A percentile compares a stretch with the other conserved stretches of the same genome.
phyloP scores from a whole-genome alignment of 2,113 vertebrate species.

The Saiga tatarica region DNA sequence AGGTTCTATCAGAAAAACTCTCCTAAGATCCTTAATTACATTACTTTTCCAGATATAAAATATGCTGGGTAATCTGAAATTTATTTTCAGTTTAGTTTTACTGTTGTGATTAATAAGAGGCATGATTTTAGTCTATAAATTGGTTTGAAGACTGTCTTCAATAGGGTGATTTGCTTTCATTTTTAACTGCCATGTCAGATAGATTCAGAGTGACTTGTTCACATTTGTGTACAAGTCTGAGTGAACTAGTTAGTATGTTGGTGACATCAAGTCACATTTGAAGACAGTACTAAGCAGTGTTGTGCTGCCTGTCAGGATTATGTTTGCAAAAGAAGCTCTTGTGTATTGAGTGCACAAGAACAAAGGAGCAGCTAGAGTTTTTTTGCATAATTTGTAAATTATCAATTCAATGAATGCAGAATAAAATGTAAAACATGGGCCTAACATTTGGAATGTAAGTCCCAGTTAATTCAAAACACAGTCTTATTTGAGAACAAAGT shows the following conservation, averaged over 20 bases:
- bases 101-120: neutral
- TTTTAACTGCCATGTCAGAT: neutral
- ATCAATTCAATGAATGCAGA: neutral
- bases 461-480: neutral
- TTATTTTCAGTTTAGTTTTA: constrained; percentile 35
- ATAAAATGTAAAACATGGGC: neutral
- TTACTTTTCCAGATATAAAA: constrained; percentile 18
- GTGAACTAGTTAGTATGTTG: neutral
- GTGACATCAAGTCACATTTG: neutral
- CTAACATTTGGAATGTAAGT: constrained; percentile 7
- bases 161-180: neutral
- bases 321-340: neutral
- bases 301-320: neutral
- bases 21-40: neutral
- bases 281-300: neutral
- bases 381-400: neutral
- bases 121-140: constrained; percentile 8
- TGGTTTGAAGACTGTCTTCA: neutral
- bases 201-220: neutral
- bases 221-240: neutral
- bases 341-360: neutral
- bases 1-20: neutral
- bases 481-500: neutral
- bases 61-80: neutral
- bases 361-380: neutral